Evolutionary conservation across 2,113 vertebrate genomes (phyloP), one percentile per base, ranked within the genome.

Genomic region (Meleagris gallopavo): DNA sequence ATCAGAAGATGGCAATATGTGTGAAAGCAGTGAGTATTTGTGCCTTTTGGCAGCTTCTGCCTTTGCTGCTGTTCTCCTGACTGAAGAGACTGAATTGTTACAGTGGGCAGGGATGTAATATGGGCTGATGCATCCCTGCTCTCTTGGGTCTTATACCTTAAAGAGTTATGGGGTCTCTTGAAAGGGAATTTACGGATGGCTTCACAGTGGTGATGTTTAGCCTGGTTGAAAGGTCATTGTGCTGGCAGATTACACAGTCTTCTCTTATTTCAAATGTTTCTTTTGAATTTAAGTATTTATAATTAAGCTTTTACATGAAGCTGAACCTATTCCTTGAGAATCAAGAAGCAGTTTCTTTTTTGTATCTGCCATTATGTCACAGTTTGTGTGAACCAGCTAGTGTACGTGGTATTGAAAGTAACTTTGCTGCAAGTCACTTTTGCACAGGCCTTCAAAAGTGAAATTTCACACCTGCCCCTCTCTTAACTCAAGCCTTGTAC

Each of bases 41-140:
- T 66, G 60, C 61, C 41, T 90, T 88, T 90, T 95, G 65, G 83
- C 90, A 81, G 79, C 72, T 86, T 71, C 60, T 90, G 90, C 65
- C 54, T 66, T 45, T 72, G 19, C 43, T 79, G 81, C 66, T 89
- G 82, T 64, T 77, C 57, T 78, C 70, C 4, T 64, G 54, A 70
- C 40, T 65, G 27, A 83, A 50, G 81, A 65, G 74, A 18, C 57
- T n/a, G 74, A 77, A 54, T 21, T 48, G 77, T 57, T 69, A 17
- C 10, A 4, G 38, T 46, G 61, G 61, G 65, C 41, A n/a, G 24
- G 81, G 57, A 24, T 54, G 72, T 46, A 46, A 46, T 43, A 54
- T 24, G 74, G 65, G 76, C 76, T 2, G 0, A 38, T 79, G 52
- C 16, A 64, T 88, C 41, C 50, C 71, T 85, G 30, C 85, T 82